Evolutionary conservation across 1,140 invertebrate genomes (phyloP), one percentile per base, ranked within the genome.

Genomic region (Carposina sasakii): DNA sequence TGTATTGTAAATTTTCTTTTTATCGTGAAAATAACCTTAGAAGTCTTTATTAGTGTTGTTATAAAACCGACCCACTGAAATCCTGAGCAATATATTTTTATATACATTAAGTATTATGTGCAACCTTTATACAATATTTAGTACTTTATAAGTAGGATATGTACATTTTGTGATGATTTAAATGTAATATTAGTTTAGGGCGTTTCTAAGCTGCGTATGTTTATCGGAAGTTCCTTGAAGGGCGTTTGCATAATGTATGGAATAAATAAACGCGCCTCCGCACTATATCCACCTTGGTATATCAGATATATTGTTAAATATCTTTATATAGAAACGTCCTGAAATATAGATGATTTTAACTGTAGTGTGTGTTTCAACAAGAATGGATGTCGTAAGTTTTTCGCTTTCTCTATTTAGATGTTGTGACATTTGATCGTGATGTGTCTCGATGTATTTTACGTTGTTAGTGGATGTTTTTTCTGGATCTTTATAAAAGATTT

Each of bases 41-140:
- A 28, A 6, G 12, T 6, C 6, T 28, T 6, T 28, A 28, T 28
- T 28, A 6, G 6, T 28, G 24, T 28, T 28, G 24, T 28, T 28
- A 6, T 28, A 28, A 66, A 69, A 74, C 75, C 74, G 72, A 82
- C 76, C 75, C 76, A 78, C 67, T 72, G 73, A 59, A 79, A 82
- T 63, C 78, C 67, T 78, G 73, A 82, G 76, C 75, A 82, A 81
- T 82, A 82, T 82, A 81, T 82, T 82, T 81, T 81, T 82, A 76
- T 79, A 60, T 76, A 74, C 73, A 75, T 74, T 77, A 79, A 76
- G 72, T 74, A 81, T 79, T 73, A 63, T 66, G 73, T 74, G 71
- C 69, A 63, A 58, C 45, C 43, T 53, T 58, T 54, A 71, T 60
- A 65, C 66, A 78, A 76, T 77, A 78, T n/a, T n/a, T n/a, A n/a